Base-by-base conservation (phyloP, 2,113 vertebrate species). In the Mobula birostris region DNA sequence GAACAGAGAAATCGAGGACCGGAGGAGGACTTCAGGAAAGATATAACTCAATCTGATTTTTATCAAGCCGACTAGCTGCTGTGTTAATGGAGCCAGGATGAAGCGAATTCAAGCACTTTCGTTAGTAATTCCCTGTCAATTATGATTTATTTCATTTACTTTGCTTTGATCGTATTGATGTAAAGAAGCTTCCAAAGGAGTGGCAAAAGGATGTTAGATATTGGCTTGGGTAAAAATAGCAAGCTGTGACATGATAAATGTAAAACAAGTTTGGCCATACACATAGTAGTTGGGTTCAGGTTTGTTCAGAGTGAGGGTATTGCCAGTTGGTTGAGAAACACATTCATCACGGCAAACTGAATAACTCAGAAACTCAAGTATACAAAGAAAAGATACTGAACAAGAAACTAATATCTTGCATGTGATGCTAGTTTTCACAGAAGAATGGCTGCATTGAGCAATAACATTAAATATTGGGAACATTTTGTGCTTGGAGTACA, bases 401-500 rank as follows among this genome's bases (percentile, higher is more conserved):
- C 7, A 72, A 21, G 48, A 85, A 92, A 72, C 70, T 8, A 40
- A 70, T 36, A 72, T 48, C 27, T 93, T 74, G 19, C 68, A 74
- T 19, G 70, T 74, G 68, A 93, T 70, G 66, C 70, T 93, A 68
- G 48, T 17, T 74, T 74, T 27, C 72, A 40, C 21, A 68, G 21
- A 32, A 63, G 66, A 68, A 70, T n/a, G 19, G 66, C 7, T 92
- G 29, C 63, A 72, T 24, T 70, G 32, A 40, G 66, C 66, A 93
- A 93, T 93, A 76, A 74, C 74, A 93, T 93, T 40, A 93, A 76
- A 29, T 93, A 93, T 56, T 93, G 91, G 68, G 68, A 93, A 56
- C 68, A 76, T 11, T 56, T 58, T 48, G 40, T 76, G 36, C 70
- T 24, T 93, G 91, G 70, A 93, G 72, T 40, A 27, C 48, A 56